phyloP scores from a whole-genome alignment of 1,140 invertebrate genomes.

The Ladona fulva region DNA sequence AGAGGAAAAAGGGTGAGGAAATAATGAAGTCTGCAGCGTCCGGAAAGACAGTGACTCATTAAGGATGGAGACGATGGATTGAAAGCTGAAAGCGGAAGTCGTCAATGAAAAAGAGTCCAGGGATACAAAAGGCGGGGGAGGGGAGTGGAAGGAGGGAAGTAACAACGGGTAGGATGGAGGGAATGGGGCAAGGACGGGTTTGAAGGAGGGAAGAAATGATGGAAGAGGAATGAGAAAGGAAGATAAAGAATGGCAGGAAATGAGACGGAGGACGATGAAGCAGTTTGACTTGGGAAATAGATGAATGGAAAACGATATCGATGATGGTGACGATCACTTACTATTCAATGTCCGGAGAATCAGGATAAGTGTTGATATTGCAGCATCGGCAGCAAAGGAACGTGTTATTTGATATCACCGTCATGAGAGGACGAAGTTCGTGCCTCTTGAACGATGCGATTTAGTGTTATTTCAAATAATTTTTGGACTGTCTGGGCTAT shows the following conservation, averaged over 20 bases:
- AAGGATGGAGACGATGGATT: background rate
- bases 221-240: background rate
- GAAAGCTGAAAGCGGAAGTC: background rate
- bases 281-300: background rate
- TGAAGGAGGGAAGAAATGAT: background rate
- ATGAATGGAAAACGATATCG: too few species aligned
- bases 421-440: too few species aligned
- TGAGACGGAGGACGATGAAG: background rate
- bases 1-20: background rate
- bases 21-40: background rate
- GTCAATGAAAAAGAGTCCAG: background rate
- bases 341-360: too few species aligned
- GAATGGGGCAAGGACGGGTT: background rate
- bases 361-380: too few species aligned
- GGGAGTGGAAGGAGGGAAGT: background rate
- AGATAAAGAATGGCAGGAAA: background rate
- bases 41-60: background rate
- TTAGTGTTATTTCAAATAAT: too few species aligned
- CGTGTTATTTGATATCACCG: too few species aligned
- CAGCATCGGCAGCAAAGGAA: too few species aligned
- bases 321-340: too few species aligned
- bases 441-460: too few species aligned
- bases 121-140: background rate
- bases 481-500: too few species aligned
- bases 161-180: background rate